Evolutionary conservation across 2,113 vertebrate species (phyloP), one percentile per base, ranked within the genome.

Genomic region (Gorsachius goisagi): DNA sequence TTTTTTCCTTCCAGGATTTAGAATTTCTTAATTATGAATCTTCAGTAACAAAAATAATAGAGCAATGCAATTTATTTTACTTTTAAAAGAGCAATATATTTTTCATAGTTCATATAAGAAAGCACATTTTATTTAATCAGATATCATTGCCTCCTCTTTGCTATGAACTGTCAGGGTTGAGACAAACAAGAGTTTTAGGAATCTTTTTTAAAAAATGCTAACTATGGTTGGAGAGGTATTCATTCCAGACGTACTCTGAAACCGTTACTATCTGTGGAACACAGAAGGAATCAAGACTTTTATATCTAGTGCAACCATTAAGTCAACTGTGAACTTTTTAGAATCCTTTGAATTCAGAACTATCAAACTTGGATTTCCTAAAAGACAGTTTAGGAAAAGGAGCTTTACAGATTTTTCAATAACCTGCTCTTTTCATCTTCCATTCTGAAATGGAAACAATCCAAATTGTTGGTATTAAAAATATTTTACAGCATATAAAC

Each of bases 91-190:
- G 89, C 84, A 85, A 89, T 91, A 82, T 95, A 91, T 92, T 92
- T 96, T 96, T 95, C 86, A 63, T 95, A 89, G 88, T 95, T 97
- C 84, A 92, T 95, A 47, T 85, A 69, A 86, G 85, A 94, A 77
- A 88, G 47, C 71, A 58, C 26, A 32, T 67, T 97, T 95, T 95
- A 91, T 97, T 97, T 77, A 68, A 75, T 76, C 76, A 67, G 59
- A 20, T 97, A 74, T 64, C 59, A 50, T 63, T 92, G 96, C 90
- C 72, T 96, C 37, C 96, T 94, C 95, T 96, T 89, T 97, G 87
- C 85, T 98, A 79, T 97, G 88, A 97, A 95, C 84, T 91, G 81
- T 53, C 75, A 94, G 89, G 15, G 6, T 49, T 90, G 59, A 95
- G 41, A 77, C 32, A 96, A 96, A 90, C 2, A 59, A 91, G 52